phyloP scores from a whole-genome alignment of 2,113 vertebrate genomes.

The Hippocampus zosterae region DNA sequence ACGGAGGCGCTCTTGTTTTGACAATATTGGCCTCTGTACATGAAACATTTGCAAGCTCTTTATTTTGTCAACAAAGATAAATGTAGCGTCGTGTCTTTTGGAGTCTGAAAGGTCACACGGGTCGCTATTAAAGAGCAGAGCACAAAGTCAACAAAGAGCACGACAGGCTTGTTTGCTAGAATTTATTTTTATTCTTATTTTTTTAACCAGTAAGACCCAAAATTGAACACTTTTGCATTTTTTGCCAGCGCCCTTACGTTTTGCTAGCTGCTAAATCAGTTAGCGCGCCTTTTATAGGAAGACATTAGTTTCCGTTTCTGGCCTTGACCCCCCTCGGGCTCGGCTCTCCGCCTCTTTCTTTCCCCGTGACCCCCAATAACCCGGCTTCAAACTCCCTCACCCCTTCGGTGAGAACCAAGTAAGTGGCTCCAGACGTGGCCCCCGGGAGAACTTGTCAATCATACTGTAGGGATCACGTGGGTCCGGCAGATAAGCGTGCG shows the following conservation, averaged over 20 bases:
- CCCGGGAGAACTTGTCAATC: constrained; percentile 58
- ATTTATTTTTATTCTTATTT: no score
- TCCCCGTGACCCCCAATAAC: constrained; percentile 41
- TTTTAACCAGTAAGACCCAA: no score
- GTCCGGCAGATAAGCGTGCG: constrained; percentile 11
- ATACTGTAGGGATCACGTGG: constrained; percentile 36
- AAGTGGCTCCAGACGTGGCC: constrained; percentile 63
- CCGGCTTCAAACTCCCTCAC: constrained; percentile 35
- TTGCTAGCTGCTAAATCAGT: constrained; percentile 3
- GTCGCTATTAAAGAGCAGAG: constrained; percentile 26
- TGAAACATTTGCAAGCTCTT: neutral
- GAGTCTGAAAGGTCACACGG: constrained; percentile 16
- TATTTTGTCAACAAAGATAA: neutral
- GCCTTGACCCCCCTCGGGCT: constrained; percentile 20
- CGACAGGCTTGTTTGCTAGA: no score
- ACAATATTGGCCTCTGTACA: neutral
- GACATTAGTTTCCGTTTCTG: constrained; percentile 17
- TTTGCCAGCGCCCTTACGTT: neutral
- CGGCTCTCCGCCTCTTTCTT: constrained; percentile 12
- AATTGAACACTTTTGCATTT: neutral
- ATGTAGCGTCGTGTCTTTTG: constrained; percentile 9
- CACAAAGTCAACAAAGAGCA: constrained; percentile 21
- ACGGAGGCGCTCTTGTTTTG: neutral
- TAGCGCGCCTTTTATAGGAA: neutral
- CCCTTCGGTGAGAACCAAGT: constrained; percentile 42